Conservation (phyloP, 2,113 vertebrate species). For the Ivindomyrus marchei region DNA sequence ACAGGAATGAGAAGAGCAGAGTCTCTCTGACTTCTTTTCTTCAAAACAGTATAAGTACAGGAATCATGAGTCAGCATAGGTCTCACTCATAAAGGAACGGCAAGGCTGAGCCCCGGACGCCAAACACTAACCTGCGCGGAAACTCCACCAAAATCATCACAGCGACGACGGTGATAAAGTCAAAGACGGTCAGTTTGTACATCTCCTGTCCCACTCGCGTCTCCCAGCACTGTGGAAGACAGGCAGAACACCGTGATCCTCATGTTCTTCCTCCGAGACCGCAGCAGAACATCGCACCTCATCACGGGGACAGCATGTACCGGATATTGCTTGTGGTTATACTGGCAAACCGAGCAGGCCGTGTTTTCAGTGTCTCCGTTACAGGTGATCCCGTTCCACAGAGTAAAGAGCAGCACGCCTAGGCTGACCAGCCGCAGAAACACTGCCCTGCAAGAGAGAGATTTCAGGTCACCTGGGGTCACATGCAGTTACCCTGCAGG, state of each 20-base stretch:
- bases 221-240: constrained; percentile 76
- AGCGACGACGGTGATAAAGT: constrained; percentile 66
- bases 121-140: constrained; percentile 67
- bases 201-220: constrained; percentile 81
- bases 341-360: constrained; percentile 54
- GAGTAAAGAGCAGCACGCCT: constrained; percentile 60
- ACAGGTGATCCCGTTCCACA: constrained; percentile 77
- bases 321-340: constrained; percentile 56
- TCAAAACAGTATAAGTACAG: not conserved
- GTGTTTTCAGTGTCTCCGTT: accelerated
- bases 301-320: constrained; percentile 44
- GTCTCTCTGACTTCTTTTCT: not conserved
- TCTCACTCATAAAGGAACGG: not conserved
- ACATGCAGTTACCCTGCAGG: not conserved
- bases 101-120: too few relatives aligned
- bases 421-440: constrained; percentile 70
- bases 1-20: not conserved
- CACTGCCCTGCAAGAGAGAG: constrained; percentile 58
- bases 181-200: constrained; percentile 81
- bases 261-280: too few relatives aligned
- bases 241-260: not conserved
- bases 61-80: not conserved
- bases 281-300: not conserved
- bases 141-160: constrained; percentile 67
- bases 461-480: not conserved